Evolutionary conservation across 2,797 vertebrate species (phyloP), one percentile per base, ranked within the genome.

Genomic region (Propithecus deckenii): DNA sequence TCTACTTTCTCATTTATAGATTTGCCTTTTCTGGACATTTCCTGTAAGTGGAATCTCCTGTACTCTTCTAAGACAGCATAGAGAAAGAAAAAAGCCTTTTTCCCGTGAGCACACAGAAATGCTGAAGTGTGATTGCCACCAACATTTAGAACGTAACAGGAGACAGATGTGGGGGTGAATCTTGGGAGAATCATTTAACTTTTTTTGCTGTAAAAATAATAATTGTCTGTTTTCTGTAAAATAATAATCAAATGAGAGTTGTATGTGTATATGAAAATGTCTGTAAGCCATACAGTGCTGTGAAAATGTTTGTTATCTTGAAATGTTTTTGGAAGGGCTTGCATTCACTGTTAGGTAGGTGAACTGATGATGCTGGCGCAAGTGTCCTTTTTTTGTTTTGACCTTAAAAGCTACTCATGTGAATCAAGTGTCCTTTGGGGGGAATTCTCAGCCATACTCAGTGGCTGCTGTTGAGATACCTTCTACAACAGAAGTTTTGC

Each of bases 11-110:
- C 75, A 80, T 50, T 74, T 69, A 46, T 71, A 81, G 41, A 76
- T 32, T 92, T 80, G 74, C 52, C 76, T 94, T 92, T 78, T 81
- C 28, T 92, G 72, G 72, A 76, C 22, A 72, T 81, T 93, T 86
- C 35, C 4, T 72, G 4, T 50, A 86, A 76, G 46, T 86, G 32
- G 55, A 43, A 28, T 91, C 43, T 91, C 65, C 35, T 48, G 69
- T 86, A 50, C 23, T 91, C 43, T 95, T 92, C n/a, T 69, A 57
- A 78, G 81, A 32, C 75, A 71, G n/a, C 15, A 2, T 75, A 30
- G 46, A 30, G n/a, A 92, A 57, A 55, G 35, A 76, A 35, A 46
- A 75, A 48, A 43, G 57, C 18, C 5, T 61, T 67, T 52, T 85
- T 18, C 59, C 22, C 65, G 30, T 83, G 87, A 88, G 9, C 41